Evolutionary conservation across 1,140 invertebrate species (phyloP).

Genomic region (Oryctes rhinoceros): DNA sequence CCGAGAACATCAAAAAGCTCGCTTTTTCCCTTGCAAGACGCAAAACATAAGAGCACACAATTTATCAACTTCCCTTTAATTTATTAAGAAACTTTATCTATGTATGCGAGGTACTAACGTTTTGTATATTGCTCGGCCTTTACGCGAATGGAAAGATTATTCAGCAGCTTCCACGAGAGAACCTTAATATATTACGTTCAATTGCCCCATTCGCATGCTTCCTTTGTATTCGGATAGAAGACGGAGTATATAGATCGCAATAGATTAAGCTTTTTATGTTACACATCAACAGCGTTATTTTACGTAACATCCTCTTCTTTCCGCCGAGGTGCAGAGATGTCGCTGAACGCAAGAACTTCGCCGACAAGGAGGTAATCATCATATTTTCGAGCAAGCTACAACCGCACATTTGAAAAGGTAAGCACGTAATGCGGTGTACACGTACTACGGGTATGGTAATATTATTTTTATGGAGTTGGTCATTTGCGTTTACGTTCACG

Average conservation of each 20-base stretch:
- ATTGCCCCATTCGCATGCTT: too few relatives aligned
- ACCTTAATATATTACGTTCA: too few relatives aligned
- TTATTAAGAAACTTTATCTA: too few relatives aligned
- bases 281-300: conserved; percentile 2
- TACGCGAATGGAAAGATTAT: too few relatives aligned
- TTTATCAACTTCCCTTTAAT: too few relatives aligned
- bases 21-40: too few relatives aligned
- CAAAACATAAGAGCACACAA: too few relatives aligned
- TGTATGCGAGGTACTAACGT: too few relatives aligned
- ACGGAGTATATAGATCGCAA: conserved; percentile 13
- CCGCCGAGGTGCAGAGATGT: neutral
- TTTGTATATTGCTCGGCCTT: too few relatives aligned
- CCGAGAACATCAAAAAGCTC: too few relatives aligned
- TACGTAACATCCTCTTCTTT: neutral
- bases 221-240: conserved; percentile 6
- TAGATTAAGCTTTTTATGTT: conserved; percentile 19
- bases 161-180: too few relatives aligned
- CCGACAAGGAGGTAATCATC: neutral
- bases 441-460: neutral
- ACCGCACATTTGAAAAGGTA: neutral
- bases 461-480: neutral
- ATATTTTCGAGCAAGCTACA: neutral
- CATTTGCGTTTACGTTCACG: neutral
- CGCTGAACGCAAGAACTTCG: neutral
- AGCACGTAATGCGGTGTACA: neutral